phyloP scores from a whole-genome alignment of 2,888 invertebrate species.

The Aphrophora alni region DNA sequence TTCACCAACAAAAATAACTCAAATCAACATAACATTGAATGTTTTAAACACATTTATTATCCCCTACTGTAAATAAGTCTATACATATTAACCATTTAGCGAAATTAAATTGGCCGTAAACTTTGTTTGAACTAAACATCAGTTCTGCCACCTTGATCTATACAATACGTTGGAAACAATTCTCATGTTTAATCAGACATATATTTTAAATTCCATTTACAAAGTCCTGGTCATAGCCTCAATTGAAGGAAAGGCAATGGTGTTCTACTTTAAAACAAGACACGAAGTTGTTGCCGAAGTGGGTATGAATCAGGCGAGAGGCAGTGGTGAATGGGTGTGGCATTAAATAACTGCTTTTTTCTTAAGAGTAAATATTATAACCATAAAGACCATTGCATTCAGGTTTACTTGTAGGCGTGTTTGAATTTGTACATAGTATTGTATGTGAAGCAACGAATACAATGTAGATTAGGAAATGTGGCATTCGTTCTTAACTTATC shows the following conservation, averaged over 20 bases:
- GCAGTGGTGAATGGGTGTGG: conserved; percentile 2
- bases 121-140: no score
- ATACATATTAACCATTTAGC: no score
- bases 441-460: neutral
- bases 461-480: neutral
- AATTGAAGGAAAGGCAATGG: conserved; percentile 1
- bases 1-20: no score
- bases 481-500: neutral
- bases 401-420: neutral
- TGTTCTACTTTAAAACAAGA: neutral
- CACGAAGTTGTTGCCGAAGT: neutral
- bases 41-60: no score
- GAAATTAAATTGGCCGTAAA: no score
- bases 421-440: no score
- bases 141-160: neutral
- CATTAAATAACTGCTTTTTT: neutral
- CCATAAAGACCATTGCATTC: neutral
- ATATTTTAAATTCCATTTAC: neutral
- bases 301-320: neutral
- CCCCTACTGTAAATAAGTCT: no score
- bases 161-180: neutral
- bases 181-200: neutral
- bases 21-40: no score
- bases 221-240: neutral
- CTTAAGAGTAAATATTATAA: neutral